Percentiles rank a stretch among this genome's conserved stretches.
These are phyloP conservation scores for Erebia ligea DNA, from an alignment of 2,888 invertebrate species.

Conservation along the genomic window DNA sequence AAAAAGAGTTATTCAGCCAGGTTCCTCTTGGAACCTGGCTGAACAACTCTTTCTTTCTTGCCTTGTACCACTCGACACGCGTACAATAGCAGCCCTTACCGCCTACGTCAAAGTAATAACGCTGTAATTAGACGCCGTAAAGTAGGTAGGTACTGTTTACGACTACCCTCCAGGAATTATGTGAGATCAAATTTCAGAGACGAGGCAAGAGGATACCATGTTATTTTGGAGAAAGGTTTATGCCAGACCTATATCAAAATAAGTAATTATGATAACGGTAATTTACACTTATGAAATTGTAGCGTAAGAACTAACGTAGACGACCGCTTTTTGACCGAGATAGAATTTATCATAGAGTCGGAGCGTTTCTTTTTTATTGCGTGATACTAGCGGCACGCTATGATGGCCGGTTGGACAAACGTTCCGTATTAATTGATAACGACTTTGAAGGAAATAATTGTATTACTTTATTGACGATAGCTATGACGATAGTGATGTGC, in stretches of 20 bases:
- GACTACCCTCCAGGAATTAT: slow-evolving; percentile 46
- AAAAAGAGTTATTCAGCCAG: too few relatives aligned
- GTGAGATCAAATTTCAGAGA: slow-evolving; percentile 45
- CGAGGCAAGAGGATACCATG: not conserved
- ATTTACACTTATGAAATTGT: not conserved
- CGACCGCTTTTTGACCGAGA: too few relatives aligned
- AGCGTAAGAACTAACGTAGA: too few relatives aligned
- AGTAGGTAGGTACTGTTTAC: slow-evolving; percentile 51
- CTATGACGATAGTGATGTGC: too few relatives aligned
- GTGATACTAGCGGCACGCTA: too few relatives aligned
- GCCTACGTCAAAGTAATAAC: slow-evolving; percentile 48
- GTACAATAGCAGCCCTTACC: slow-evolving; percentile 32
- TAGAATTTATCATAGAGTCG: too few relatives aligned
- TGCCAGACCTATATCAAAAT: not conserved
- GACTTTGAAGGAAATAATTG: too few relatives aligned
- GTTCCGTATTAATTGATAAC: too few relatives aligned
- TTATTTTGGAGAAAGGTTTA: not conserved
- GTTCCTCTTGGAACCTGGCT: too few relatives aligned
- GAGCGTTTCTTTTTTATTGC: too few relatives aligned
- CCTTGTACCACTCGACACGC: slow-evolving; percentile 28
- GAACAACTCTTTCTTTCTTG: slow-evolving; percentile 20
- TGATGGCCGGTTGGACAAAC: too few relatives aligned
- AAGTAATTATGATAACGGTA: slow-evolving; percentile 1
- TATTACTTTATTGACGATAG: too few relatives aligned
- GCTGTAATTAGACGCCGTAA: slow-evolving; percentile 52